Percentiles rank a stretch among this genome's conserved stretches.
phyloP scores from a whole-genome alignment of 2,888 invertebrate species.

The Laspeyria flexula region DNA sequence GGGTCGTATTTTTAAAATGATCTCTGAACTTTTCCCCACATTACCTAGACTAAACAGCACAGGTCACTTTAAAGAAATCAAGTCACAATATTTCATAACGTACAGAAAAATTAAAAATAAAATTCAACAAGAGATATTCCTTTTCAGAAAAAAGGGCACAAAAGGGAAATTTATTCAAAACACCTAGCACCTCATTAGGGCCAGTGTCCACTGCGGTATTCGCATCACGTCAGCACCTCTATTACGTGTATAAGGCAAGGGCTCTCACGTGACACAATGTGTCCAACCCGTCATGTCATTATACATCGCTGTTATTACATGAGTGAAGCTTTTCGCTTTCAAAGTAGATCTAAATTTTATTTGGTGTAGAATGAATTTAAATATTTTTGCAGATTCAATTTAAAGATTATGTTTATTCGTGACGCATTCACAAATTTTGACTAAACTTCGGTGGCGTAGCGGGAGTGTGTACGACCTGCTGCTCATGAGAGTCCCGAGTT shows the following conservation, averaged over 20 bases:
- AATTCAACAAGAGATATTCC: too few relatives aligned
- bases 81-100: too few relatives aligned
- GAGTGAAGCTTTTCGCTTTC: conserved; percentile 15
- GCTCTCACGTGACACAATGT: conserved; percentile 12
- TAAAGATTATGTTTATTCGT: not conserved
- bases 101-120: too few relatives aligned
- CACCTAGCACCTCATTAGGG: conserved; percentile 5
- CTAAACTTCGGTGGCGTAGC: too few relatives aligned
- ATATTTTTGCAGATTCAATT: not conserved
- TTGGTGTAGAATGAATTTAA: not conserved
- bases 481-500: too few relatives aligned
- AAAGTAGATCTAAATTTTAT: not conserved
- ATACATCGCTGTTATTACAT: conserved; percentile 12
- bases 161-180: conserved; percentile 8
- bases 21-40: too few relatives aligned
- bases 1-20: too few relatives aligned
- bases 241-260: not conserved
- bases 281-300: conserved; percentile 26
- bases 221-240: conserved; percentile 9
- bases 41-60: too few relatives aligned
- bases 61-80: too few relatives aligned
- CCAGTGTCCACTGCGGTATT: conserved; percentile 4
- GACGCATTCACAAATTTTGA: not conserved
- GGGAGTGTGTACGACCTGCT: too few relatives aligned
- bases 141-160: not conserved